Percentiles rank a stretch among this genome's conserved stretches.
phyloP scores from a whole-genome alignment of 2,797 vertebrate genomes.

The Megalops cyprinoides region DNA sequence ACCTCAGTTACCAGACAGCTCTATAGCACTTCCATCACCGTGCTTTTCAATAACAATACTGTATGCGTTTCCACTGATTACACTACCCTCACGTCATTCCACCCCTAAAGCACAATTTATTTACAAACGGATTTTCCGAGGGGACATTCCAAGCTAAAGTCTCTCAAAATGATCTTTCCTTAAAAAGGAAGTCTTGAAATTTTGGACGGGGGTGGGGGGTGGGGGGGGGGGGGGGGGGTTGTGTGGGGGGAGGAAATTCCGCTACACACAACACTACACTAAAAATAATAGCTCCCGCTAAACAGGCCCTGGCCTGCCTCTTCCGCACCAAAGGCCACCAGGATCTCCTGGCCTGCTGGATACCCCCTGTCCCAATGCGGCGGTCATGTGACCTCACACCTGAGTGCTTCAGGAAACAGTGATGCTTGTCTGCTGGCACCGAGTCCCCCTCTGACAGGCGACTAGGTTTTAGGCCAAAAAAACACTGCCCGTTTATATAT shows the following conservation, averaged over 20 bases:
- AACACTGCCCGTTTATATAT: constrained; percentile 51
- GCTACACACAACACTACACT: constrained; percentile 45
- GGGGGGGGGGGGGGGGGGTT: too few relatives aligned
- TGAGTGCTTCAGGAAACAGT: constrained; percentile 59
- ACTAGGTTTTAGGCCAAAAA: constrained; percentile 47
- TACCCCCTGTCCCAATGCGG: background rate
- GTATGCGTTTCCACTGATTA: background rate
- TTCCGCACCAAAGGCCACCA: constrained; percentile 39
- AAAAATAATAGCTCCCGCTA: constrained; percentile 56
- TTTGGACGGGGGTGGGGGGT: too few relatives aligned
- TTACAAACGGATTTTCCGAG: constrained; percentile 35
- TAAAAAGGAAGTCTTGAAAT: constrained; percentile 44
- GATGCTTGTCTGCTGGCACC: background rate
- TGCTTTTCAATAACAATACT: background rate
- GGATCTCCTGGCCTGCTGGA: background rate
- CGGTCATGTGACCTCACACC: constrained; percentile 31
- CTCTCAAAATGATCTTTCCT: constrained; percentile 38
- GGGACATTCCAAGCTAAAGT: constrained; percentile 26
- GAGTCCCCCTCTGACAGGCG: background rate
- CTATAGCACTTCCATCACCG: background rate
- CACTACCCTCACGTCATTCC: background rate
- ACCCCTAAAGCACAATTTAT: constrained; percentile 4
- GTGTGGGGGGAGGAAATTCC: constrained; percentile 7
- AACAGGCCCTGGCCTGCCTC: constrained; percentile 59
- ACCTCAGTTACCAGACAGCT: background rate